phyloP scores from a whole-genome alignment of 2,113 vertebrate genomes.

The Ciconia stormi region DNA sequence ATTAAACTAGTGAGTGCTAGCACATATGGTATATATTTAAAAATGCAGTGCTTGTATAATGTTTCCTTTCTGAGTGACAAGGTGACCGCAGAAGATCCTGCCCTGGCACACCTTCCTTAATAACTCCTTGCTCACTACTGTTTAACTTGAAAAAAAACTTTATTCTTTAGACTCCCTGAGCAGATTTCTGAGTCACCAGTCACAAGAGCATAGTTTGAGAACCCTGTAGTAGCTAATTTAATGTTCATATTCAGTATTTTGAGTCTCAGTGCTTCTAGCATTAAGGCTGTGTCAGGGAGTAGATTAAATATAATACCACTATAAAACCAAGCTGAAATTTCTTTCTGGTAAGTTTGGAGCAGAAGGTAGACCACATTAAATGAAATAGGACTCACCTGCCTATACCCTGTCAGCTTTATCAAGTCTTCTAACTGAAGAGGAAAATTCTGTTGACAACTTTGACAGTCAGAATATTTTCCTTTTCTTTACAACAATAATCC shows the following conservation, averaged over 20 bases:
- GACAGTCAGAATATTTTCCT: not conserved
- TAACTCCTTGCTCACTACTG: not conserved
- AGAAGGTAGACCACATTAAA: not conserved
- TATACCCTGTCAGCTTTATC: not conserved
- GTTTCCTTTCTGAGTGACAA: not conserved
- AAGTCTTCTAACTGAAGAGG: not conserved
- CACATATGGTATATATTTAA: not conserved
- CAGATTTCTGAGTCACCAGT: slow-evolving; percentile 36
- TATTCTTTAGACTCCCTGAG: not conserved
- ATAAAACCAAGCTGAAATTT: not conserved
- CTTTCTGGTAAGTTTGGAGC: not conserved
- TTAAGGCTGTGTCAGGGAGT: not conserved
- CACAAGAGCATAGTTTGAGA: not conserved
- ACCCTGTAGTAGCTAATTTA: not conserved
- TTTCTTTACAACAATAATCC: not conserved
- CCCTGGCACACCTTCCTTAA: not conserved
- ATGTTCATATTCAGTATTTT: not conserved
- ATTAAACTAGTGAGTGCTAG: not conserved
- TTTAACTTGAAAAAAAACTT: not conserved
- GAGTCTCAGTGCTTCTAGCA: not conserved
- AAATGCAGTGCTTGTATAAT: not conserved
- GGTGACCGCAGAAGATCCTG: not conserved
- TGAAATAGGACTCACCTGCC: not conserved
- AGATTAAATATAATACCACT: not conserved
- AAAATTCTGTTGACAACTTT: not conserved